A percentile compares a stretch with the other conserved stretches of the same genome.
Evolutionary conservation across 2,797 vertebrate species (phyloP).

Genomic region (Diplodus puntazzo): DNA sequence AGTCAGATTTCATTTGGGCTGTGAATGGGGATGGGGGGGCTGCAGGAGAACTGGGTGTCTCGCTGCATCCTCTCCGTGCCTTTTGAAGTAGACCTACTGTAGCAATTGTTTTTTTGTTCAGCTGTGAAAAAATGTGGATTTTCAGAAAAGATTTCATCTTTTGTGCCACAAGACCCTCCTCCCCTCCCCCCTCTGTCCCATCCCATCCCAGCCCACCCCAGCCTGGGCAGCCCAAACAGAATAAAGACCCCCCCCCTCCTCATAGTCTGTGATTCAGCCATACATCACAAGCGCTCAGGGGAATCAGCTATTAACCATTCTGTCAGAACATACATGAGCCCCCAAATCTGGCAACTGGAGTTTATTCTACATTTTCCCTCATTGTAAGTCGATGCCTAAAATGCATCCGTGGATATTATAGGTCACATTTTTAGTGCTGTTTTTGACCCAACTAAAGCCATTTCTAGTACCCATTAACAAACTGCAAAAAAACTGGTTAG

Average conservation of each 20-base stretch:
- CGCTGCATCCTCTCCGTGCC: background rate
- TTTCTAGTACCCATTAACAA: too few species aligned
- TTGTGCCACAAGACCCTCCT: conserved; percentile 35
- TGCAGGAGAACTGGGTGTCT: conserved; percentile 16
- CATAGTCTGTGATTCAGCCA: background rate
- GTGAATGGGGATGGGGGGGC: conserved; percentile 45
- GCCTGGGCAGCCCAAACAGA: conserved; percentile 33
- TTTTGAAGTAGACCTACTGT: background rate
- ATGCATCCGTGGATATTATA: background rate
- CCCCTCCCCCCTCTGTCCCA: conserved; percentile 37
- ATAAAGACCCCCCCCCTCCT: background rate
- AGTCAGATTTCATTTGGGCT: conserved; percentile 46
- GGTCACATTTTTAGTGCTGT: too few species aligned
- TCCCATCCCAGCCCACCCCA: conserved; percentile 10
- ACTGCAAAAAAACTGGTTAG: too few species aligned
- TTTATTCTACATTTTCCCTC: background rate
- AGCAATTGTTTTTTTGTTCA: conserved; percentile 17
- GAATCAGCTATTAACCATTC: background rate
- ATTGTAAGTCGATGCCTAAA: background rate
- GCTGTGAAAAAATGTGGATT: conserved; percentile 7
- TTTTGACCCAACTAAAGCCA: too few species aligned
- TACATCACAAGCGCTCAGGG: background rate
- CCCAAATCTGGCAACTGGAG: background rate
- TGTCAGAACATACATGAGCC: background rate
- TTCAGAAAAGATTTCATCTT: conserved; percentile 18